Conservation (phyloP, 2,888 invertebrate genomes). For the Frankliniella intonsa region DNA sequence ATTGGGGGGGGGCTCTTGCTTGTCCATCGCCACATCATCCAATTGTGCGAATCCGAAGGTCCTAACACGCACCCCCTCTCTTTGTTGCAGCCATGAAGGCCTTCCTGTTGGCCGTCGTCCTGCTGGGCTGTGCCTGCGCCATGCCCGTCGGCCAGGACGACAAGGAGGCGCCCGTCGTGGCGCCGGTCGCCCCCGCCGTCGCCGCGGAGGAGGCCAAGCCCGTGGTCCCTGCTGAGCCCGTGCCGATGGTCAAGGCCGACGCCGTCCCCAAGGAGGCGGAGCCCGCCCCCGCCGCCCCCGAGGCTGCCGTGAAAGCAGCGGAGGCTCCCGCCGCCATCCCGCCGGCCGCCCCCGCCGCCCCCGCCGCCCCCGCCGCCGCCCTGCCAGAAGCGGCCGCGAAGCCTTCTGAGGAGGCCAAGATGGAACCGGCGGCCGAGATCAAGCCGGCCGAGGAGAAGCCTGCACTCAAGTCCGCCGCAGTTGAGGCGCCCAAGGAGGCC, state of each 20-base stretch:
- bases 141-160: slow-evolving; percentile 58
- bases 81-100: slow-evolving; percentile 42
- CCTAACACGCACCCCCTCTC: neutral
- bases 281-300: slow-evolving; percentile 34
- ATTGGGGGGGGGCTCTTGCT: neutral
- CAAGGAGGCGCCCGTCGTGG: neutral
- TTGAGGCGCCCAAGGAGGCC: slow-evolving; percentile 38
- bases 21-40: neutral
- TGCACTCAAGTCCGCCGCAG: slow-evolving; percentile 12
- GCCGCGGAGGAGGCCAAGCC: neutral
- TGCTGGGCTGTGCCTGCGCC: slow-evolving; percentile 52
- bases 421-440: slow-evolving; percentile 33
- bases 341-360: slow-evolving; percentile 47
- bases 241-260: neutral
- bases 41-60: neutral
- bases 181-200: neutral
- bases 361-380: slow-evolving; percentile 35
- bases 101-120: slow-evolving; percentile 56
- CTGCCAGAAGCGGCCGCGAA: slow-evolving; percentile 32
- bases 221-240: neutral
- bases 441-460: slow-evolving; percentile 32
- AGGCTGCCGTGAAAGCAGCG: slow-evolving; percentile 37
- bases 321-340: slow-evolving; percentile 46
- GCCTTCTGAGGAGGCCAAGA: slow-evolving; percentile 36
- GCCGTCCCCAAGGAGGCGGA: neutral